Evolutionary conservation across 2,888 invertebrate species (phyloP).

Genomic region (Rhimphoctona megacephalus): DNA sequence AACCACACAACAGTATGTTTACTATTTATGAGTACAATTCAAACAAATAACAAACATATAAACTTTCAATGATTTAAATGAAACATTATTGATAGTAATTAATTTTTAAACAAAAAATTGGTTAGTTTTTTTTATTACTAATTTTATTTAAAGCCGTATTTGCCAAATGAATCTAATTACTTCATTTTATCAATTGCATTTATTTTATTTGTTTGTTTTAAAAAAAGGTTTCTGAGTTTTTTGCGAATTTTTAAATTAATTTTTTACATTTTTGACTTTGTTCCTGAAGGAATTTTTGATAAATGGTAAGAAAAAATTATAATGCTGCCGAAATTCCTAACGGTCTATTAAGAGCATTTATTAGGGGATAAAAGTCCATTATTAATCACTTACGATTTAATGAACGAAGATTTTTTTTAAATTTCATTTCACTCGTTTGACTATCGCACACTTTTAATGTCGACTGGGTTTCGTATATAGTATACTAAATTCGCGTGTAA

Average conservation of each 20-base stretch:
- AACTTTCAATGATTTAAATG: neutral
- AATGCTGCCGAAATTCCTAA: neutral
- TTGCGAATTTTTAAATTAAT: no score
- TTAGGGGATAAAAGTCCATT: slow-evolving; percentile 6
- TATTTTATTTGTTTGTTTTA: no score
- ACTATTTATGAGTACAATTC: neutral
- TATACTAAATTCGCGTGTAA: neutral
- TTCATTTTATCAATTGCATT: no score
- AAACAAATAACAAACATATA: neutral
- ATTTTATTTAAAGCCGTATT: no score
- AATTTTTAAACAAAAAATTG: neutral
- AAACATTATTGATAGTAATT: neutral
- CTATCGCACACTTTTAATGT: slow-evolving; percentile 30
- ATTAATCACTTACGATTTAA: slow-evolving; percentile 7
- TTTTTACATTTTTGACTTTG: no score
- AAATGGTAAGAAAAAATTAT: no score
- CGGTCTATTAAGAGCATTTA: neutral
- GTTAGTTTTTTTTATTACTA: neutral
- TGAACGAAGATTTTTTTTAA: slow-evolving; percentile 5
- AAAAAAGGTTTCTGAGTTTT: no score
- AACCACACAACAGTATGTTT: neutral
- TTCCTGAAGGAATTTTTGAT: no score
- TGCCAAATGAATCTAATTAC: no score
- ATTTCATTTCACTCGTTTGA: slow-evolving; percentile 11
- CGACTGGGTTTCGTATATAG: slow-evolving; percentile 13